Base-by-base conservation (phyloP, 2,113 vertebrate species). In the Tenebrosternarchus preto region DNA sequence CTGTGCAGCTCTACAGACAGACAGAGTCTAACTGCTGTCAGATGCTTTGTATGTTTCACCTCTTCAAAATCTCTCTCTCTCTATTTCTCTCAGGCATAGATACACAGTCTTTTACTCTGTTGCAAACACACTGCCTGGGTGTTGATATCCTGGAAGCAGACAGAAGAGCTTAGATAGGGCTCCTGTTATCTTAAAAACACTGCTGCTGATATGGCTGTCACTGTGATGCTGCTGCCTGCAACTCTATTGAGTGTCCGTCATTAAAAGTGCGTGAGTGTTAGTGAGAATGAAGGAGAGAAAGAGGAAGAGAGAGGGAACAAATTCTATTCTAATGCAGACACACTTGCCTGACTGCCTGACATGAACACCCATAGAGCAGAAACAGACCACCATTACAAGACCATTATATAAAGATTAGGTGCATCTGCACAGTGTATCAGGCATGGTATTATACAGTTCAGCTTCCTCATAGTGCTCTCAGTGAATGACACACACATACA, bases 81-180 rank as follows among this genome's bases (percentile, higher is more conserved):
- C 22, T 61, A 0, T 61, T 2, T 66, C 67, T 50, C 25, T 63
- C 9, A 46, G 39, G 39, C 39, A 46, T 46, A 46, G 39, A 46
- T 46, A 46, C 39, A 46, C 39, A 6, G 5, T 46, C 39, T 46
- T 66, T 39, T 63, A 29, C 2, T 33, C 66, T 70, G 73, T 76
- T n/a, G 15, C 15, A 36, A 36, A 36, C 36, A 46, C 39, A 46
- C 39, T 11, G 39, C 39, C 39, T 46, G 39, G 39, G 71, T 82
- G 80, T 82, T 77, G 80, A 82, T 46, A 27, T 66, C 19, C 17
- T 77, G 67, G 39, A 57, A 61, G 68, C 31, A 82, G 69, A 67
- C 75, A 73, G 75, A 82, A 77, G 53, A 39, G 25, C 39, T 70
- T 46, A 56, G 68, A 70, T 73, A 46, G 33, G 53, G 53, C 61